Percentiles rank a stretch among this genome's conserved stretches.
Evolutionary conservation across 2,888 invertebrate species (phyloP).

Genomic region (Tenthredo mesomela): DNA sequence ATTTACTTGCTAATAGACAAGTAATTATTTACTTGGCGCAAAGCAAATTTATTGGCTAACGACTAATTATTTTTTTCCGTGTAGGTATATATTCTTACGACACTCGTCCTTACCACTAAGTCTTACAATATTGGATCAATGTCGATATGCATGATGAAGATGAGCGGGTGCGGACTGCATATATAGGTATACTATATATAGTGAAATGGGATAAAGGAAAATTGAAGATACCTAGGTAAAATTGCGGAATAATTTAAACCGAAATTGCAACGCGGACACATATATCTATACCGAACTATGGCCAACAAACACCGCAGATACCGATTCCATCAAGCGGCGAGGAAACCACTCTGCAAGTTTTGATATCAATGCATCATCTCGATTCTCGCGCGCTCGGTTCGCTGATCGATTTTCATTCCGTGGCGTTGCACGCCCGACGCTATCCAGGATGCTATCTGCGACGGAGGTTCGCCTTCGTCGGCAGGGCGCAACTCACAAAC

Average conservation of each 20-base stretch:
- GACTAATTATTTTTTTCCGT: too few relatives aligned
- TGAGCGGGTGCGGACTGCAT: slow-evolving; percentile 60
- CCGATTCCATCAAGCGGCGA: slow-evolving; percentile 66
- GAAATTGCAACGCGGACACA: slow-evolving; percentile 73
- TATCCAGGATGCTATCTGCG: slow-evolving; percentile 73
- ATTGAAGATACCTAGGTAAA: slow-evolving; percentile 69
- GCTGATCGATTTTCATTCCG: slow-evolving; percentile 77
- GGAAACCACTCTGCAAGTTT: slow-evolving; percentile 75
- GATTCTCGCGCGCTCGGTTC: slow-evolving; percentile 71
- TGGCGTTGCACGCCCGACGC: slow-evolving; percentile 70
- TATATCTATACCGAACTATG: slow-evolving; percentile 50
- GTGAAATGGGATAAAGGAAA: slow-evolving; percentile 70
- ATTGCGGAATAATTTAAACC: slow-evolving; percentile 75
- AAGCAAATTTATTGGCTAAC: too few relatives aligned
- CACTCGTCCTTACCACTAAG: not conserved
- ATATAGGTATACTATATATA: slow-evolving; percentile 60
- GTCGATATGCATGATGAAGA: slow-evolving; percentile 39
- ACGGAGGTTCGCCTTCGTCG: slow-evolving; percentile 63
- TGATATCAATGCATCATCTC: slow-evolving; percentile 78
- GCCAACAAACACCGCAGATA: slow-evolving; percentile 61
- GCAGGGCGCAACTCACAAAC: slow-evolving; percentile 17
- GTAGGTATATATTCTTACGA: slow-evolving; percentile 49
- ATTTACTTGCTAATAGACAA: too few relatives aligned
- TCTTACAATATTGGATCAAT: not conserved
- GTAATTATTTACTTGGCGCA: too few relatives aligned